Conservation (phyloP, 2,797 vertebrate species). For the Lindbergichthys nudifrons region DNA sequence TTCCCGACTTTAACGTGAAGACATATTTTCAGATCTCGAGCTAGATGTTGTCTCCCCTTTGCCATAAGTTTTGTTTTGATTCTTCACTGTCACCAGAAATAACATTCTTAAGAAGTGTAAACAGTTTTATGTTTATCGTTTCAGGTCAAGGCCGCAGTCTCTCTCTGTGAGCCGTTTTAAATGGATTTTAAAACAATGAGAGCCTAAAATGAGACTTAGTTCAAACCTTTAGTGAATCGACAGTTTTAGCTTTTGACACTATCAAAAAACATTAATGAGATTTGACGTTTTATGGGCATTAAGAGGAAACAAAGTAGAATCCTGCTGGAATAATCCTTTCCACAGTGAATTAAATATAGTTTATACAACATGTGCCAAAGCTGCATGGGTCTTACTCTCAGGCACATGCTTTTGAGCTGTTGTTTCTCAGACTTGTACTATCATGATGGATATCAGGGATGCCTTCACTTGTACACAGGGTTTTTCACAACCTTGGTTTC, state of each 20-base stretch:
- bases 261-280: constrained; percentile 10
- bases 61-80: constrained; percentile 69
- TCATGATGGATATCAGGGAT: constrained; percentile 34
- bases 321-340: constrained; percentile 4
- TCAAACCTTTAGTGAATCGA: constrained; percentile 45
- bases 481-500: constrained; percentile 37
- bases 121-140: constrained; percentile 67
- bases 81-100: constrained; percentile 72
- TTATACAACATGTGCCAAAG: constrained; percentile 11
- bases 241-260: constrained; percentile 39
- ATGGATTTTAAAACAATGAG: constrained; percentile 55
- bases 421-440: constrained; percentile 3
- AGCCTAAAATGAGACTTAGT: constrained; percentile 29
- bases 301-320: not conserved
- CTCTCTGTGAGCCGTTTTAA: constrained; percentile 60
- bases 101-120: constrained; percentile 68
- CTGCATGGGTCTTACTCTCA: not conserved
- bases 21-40: constrained; percentile 42
- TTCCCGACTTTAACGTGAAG: constrained; percentile 45
- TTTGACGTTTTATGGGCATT: constrained; percentile 15
- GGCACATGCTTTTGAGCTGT: constrained; percentile 15
- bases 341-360: constrained; percentile 17
- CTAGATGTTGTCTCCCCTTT: constrained; percentile 56
- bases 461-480: constrained; percentile 26
- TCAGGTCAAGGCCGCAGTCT: constrained; percentile 55